phyloP scores from a whole-genome alignment of 2,113 vertebrate genomes.

The Clarias batrachus region DNA sequence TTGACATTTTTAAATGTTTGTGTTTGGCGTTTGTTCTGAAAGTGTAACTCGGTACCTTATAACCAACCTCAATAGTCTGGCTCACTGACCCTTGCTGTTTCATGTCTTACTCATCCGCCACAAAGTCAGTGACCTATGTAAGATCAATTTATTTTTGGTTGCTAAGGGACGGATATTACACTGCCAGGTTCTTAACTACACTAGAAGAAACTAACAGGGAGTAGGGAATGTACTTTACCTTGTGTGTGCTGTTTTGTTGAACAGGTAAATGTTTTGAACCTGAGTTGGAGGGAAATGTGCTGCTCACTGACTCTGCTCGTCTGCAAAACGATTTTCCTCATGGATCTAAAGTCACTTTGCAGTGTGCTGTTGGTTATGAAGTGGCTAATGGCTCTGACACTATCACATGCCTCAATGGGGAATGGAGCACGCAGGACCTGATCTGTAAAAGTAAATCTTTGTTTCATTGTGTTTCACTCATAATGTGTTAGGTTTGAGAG shows the following conservation, averaged over 20 bases:
- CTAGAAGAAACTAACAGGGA: neutral
- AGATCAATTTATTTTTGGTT: neutral
- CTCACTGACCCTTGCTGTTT: neutral
- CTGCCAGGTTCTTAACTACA: neutral
- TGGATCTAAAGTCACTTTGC: neutral
- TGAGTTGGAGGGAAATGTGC: accelerated
- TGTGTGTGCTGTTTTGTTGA: neutral
- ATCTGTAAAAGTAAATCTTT: conserved; percentile 45
- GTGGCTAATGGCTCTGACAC: conserved; percentile 32
- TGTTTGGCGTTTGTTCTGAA: neutral
- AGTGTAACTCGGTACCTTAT: neutral
- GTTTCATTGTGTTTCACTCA: neutral
- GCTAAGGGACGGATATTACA: neutral
- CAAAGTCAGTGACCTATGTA: neutral
- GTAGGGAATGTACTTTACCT: neutral
- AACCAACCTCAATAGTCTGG: neutral
- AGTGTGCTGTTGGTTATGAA: conserved; percentile 53
- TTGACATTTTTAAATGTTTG: no score
- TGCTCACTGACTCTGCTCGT: conserved; percentile 37
- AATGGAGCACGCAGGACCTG: conserved; percentile 57
- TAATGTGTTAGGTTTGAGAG: neutral
- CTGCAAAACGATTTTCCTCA: conserved; percentile 54
- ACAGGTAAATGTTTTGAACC: conserved; percentile 60
- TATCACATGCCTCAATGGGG: conserved; percentile 34
- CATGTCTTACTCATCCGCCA: neutral